A percentile compares a stretch with the other conserved stretches of the same genome.
phyloP scores from a whole-genome alignment of 2,113 vertebrate species.

The Ctenodactylus gundi region DNA sequence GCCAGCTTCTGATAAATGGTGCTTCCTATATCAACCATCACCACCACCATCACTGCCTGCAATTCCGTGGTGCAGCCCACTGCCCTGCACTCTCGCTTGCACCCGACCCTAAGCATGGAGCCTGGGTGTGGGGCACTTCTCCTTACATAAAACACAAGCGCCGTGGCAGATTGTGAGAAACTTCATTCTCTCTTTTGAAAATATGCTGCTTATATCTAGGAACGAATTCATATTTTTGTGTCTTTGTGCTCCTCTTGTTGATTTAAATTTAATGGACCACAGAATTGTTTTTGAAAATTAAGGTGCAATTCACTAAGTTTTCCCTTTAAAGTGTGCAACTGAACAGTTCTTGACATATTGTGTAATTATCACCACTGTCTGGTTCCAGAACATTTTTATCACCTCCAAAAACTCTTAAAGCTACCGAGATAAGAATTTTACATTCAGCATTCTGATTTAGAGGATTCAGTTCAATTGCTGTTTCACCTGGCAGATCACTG shows the following conservation, averaged over 20 bases:
- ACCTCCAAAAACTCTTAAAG: neutral
- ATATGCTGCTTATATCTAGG: neutral
- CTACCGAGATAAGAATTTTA: neutral
- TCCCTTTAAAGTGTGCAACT: neutral
- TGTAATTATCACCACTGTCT: neutral
- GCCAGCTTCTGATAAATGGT: neutral
- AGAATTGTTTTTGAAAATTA: neutral
- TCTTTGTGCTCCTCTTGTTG: neutral
- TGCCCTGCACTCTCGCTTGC: neutral
- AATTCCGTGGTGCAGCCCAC: neutral
- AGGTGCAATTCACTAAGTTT: neutral
- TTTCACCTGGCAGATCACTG: neutral
- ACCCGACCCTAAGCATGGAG: neutral
- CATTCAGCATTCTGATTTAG: neutral
- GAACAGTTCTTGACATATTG: neutral
- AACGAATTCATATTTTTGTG: neutral
- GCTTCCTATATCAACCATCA: neutral
- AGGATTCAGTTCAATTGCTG: neutral
- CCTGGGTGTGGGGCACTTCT: rapidly evolving
- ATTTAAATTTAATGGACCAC: neutral
- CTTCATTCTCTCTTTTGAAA: neutral
- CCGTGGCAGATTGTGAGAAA: neutral
- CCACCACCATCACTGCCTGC: neutral
- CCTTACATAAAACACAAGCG: neutral
- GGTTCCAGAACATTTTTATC: neutral